Base-by-base conservation (phyloP, 2,888 invertebrate species). In the Conomelus anceps region DNA sequence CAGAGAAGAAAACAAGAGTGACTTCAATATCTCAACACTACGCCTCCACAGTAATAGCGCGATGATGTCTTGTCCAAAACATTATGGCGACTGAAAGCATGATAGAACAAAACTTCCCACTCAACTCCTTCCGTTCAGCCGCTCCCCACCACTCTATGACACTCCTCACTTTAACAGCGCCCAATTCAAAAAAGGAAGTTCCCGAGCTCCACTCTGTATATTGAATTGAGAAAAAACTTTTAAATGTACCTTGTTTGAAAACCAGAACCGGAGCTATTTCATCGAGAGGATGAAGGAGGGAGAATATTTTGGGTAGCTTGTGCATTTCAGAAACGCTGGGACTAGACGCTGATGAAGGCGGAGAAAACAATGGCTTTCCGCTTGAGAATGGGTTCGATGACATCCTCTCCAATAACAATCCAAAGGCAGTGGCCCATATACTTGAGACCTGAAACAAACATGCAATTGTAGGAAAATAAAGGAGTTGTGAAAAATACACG, bases 231-330 rank as follows among this genome's bases (percentile, higher is more conserved):
- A n/a, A n/a, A n/a, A n/a, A n/a, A n/a, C n/a, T n/a, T n/a, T n/a
- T n/a, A n/a, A n/a, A n/a, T n/a, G 93, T 94, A 90, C 95, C 94
- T 22, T 96, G 95, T 92, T 96, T 96, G 90, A 96, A 94, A 20
- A 96, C 94, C 9, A 97, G 93, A 41, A 98, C 95, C 0, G 98
- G 98, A 89, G 97, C 96, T 24, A 98, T 96, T 93, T 99, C 98
- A 93, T 99, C 98, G 89, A 98, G 93, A 0, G 98, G 98, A 94
- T 98, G 98, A 0, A 96, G 95, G 90, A 99, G 93, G 11, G 98
- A 98, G 93, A 97, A 99, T 87, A 98, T 94, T 0, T 96, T 96
- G 0, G 98, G 97, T 92, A 97, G 90, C 29, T 90, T 90, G 85
- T 87, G 26, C 22, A 86, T 88, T n/a, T 88, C 84, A 6, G n/a